Base-by-base conservation (phyloP, 2,113 vertebrate genomes). In the Oenanthe melanoleuca region DNA sequence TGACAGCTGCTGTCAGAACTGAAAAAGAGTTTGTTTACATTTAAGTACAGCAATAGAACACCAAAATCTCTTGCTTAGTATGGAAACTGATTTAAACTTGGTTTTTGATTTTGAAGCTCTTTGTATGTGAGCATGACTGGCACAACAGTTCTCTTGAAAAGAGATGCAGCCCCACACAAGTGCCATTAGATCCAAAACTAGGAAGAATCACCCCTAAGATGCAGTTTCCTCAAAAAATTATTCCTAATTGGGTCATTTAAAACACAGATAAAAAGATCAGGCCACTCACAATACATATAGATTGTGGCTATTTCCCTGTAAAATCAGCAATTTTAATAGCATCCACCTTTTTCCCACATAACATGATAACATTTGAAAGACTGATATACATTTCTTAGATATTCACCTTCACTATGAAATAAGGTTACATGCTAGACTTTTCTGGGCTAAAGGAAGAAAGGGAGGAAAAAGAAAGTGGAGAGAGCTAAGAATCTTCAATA, bases 61-160 rank as follows among this genome's bases (percentile, higher is more conserved):
- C 9, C 12, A 23, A 84, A 72, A 72, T 80, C 20, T 59, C 33
- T 59, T 77, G 25, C 55, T 80, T 18, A 75, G 9, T 57, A 52
- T 24, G 6, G 42, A 89, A 75, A 80, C 4, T 17, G 11, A 21
- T 75, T 86, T 75, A 65, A 86, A 72, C 10, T 31, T 49, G 11
- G 0, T 0, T 15, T 77, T 78, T 78, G 7, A 40, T 64, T 80
- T 89, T 50, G 13, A 59, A 72, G 40, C 17, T 73, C 16, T 57
- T 70, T 0, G 0, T 23, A 5, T 31, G 6, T 3, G 21, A 75
- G 33, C 12, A 33, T 15, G 23, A 7, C 40, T 88, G 55, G 25
- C 34, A 60, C 25, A 69, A 69, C 20, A 60, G 24, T 12, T 50
- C 12, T 55, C 33, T 50, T 40, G 14, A 59, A 55, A 33, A 61